Percentiles rank a stretch among this genome's conserved stretches.
Evolutionary conservation across 2,888 invertebrate genomes (phyloP).

Genomic region (Linyphia triangularis): DNA sequence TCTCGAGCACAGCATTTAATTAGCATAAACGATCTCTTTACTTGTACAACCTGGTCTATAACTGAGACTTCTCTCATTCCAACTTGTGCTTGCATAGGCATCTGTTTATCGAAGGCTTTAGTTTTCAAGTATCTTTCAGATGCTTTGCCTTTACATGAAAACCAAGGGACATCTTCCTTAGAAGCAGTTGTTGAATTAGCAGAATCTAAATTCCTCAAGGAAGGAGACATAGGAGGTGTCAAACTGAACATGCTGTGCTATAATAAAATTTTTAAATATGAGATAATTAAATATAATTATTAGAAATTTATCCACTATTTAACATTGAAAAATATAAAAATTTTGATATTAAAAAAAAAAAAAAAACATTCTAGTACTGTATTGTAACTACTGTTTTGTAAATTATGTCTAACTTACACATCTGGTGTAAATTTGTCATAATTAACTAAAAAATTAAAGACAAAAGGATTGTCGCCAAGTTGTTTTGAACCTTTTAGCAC

Average conservation of each 20-base stretch:
- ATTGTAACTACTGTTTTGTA: too few relatives aligned
- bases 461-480: too few relatives aligned
- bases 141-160: conserved; percentile 35
- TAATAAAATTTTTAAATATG: background rate
- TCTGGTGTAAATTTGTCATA: too few relatives aligned
- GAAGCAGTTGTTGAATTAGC: background rate
- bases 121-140: background rate
- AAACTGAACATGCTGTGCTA: background rate
- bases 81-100: background rate
- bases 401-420: too few relatives aligned
- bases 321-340: too few relatives aligned
- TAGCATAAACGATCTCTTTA: background rate
- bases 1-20: conserved; percentile 26
- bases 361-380: too few relatives aligned
- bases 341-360: too few relatives aligned
- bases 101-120: conserved; percentile 34
- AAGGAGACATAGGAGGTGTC: background rate
- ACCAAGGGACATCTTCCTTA: conserved; percentile 20
- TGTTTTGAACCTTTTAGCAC: too few relatives aligned
- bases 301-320: too few relatives aligned
- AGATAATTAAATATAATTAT: background rate
- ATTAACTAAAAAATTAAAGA: too few relatives aligned
- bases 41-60: background rate
- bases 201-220: background rate
- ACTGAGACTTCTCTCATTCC: background rate